These are phyloP conservation scores for Craniophora ligustri DNA, from an alignment of 2,888 invertebrate species.

Conservation along the genomic window DNA sequence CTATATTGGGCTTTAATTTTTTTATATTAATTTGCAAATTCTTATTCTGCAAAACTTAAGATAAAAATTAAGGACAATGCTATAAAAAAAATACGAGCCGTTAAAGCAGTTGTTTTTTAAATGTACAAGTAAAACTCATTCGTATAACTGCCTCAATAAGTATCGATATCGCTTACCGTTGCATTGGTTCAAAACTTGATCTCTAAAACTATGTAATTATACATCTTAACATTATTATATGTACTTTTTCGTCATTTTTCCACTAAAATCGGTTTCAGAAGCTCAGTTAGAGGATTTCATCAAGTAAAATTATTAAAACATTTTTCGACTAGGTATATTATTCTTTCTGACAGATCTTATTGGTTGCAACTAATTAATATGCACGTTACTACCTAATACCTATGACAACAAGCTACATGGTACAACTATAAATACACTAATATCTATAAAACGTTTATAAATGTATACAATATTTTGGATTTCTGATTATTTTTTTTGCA, in stretches of 20 bases:
- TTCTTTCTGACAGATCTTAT: conserved; percentile 44
- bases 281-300: conserved; percentile 68
- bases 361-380: conserved; percentile 59
- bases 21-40: too few species aligned
- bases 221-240: conserved; percentile 45
- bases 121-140: conserved; percentile 32
- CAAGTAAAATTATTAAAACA: conserved; percentile 41
- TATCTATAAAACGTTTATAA: conserved; percentile 82
- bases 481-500: conserved; percentile 59
- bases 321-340: conserved; percentile 44
- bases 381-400: conserved; percentile 76
- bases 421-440: conserved; percentile 67
- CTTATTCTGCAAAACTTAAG: too few species aligned
- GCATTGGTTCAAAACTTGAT: conserved; percentile 9
- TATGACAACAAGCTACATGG: conserved; percentile 76
- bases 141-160: conserved; percentile 11
- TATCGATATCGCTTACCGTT: conserved; percentile 30
- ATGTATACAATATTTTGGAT: conserved; percentile 80
- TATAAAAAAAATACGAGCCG: too few species aligned
- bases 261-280: conserved; percentile 79
- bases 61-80: too few species aligned
- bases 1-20: too few species aligned
- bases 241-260: conserved; percentile 67
- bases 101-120: too few species aligned
- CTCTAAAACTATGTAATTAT: conserved; percentile 57